Conservation (phyloP, 2,888 invertebrate species). For the Drosophila mayaguana region DNA sequence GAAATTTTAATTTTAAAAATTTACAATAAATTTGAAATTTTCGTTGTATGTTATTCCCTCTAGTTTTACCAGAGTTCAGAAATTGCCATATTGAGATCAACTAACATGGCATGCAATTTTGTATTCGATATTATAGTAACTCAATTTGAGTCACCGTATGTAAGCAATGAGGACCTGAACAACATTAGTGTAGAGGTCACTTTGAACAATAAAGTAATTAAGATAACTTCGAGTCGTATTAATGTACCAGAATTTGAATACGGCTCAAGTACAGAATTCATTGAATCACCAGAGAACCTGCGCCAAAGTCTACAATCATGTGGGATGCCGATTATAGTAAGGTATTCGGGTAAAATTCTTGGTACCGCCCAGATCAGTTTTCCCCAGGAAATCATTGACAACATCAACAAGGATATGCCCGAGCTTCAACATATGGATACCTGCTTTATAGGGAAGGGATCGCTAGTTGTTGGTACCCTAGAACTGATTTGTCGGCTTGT, state of each 20-base stretch:
- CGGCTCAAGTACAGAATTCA: conserved; percentile 65
- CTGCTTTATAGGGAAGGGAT: conserved; percentile 44
- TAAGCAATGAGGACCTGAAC: conserved; percentile 41
- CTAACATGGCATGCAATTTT: conserved; percentile 35
- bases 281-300: conserved; percentile 54
- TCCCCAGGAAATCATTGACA: conserved; percentile 60
- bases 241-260: conserved; percentile 74
- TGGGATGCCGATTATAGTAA: conserved; percentile 68
- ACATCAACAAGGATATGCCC: conserved; percentile 43
- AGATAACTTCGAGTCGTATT: conserved; percentile 70
- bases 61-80: neutral
- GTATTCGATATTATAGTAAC: conserved; percentile 70
- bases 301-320: conserved; percentile 48
- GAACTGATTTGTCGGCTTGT: conserved; percentile 63
- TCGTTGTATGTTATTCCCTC: neutral
- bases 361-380: conserved; percentile 67
- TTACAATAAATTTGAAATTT: conserved; percentile 14
- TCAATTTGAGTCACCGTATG: conserved; percentile 46
- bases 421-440: conserved; percentile 59
- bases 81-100: neutral
- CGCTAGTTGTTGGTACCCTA: conserved; percentile 51
- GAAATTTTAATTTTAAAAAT: conserved; percentile 5
- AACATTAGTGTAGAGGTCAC: conserved; percentile 55
- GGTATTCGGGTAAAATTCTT: conserved; percentile 39
- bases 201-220: conserved; percentile 61